Percentiles rank a stretch among this genome's conserved stretches.
These are phyloP conservation scores for Sarcophilus harrisii DNA, from an alignment of 2,797 vertebrate genomes.

Conservation along the genomic window DNA sequence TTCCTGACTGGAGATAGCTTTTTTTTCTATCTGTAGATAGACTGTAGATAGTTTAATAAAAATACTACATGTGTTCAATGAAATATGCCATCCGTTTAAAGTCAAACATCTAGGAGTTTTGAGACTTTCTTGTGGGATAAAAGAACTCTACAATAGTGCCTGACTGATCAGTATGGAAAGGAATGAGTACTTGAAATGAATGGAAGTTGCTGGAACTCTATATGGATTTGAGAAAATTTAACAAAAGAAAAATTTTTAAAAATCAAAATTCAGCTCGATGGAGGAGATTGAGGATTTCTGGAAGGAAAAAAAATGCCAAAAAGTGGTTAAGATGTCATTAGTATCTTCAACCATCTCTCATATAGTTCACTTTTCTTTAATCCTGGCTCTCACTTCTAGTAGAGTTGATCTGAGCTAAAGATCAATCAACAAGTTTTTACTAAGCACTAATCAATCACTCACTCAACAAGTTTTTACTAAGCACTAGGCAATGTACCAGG, in stretches of 20 bases:
- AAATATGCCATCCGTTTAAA: conserved; percentile 19
- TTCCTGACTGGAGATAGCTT: conserved; percentile 49
- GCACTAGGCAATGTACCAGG: neutral
- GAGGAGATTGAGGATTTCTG: neutral
- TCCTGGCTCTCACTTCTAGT: neutral
- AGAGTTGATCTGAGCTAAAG: neutral
- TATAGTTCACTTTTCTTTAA: neutral
- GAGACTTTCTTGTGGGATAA: neutral
- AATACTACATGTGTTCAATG: conserved; percentile 30
- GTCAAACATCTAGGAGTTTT: neutral
- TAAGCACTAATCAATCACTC: neutral
- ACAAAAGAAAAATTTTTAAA: neutral
- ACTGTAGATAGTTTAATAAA: neutral
- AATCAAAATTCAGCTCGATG: neutral
- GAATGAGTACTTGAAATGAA: neutral
- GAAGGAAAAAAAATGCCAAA: neutral
- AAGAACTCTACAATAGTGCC: neutral
- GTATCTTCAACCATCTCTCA: neutral
- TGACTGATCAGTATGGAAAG: neutral
- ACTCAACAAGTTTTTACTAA: neutral
- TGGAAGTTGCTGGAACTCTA: neutral
- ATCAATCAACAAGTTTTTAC: neutral
- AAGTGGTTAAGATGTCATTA: neutral
- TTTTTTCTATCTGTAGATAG: neutral
- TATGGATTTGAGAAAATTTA: neutral